phyloP scores from a whole-genome alignment of 2,888 invertebrate genomes.

The Lissonota sp. region DNA sequence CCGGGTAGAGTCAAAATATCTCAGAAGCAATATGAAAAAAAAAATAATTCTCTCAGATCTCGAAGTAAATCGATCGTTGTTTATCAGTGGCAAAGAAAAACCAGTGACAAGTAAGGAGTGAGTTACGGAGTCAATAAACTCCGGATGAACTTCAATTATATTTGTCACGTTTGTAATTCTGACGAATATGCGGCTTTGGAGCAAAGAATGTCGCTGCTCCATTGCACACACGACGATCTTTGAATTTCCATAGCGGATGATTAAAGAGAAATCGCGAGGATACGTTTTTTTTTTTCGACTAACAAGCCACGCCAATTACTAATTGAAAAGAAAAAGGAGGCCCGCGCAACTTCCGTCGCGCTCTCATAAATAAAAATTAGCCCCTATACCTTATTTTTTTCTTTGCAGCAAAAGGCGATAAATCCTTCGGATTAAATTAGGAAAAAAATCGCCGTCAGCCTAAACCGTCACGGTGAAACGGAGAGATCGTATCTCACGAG shows the following conservation, averaged over 20 bases:
- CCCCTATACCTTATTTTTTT: background rate
- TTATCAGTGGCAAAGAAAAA: too few relatives aligned
- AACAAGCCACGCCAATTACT: too few relatives aligned
- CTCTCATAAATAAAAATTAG: too few relatives aligned
- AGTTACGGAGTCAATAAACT: conserved; percentile 51
- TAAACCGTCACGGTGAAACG: conserved; percentile 50
- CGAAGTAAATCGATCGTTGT: background rate
- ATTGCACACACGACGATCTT: conserved; percentile 33
- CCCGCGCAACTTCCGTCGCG: too few relatives aligned
- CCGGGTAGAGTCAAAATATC: too few relatives aligned
- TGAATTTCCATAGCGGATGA: conserved; percentile 34
- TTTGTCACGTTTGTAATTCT: conserved; percentile 35
- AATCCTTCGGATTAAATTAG: conserved; percentile 40
- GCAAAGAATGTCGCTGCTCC: background rate
- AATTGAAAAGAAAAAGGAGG: too few relatives aligned
- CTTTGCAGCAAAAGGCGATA: conserved; percentile 30
- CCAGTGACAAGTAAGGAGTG: background rate
- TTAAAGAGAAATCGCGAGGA: background rate
- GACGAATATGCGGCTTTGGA: background rate
- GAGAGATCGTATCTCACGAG: conserved; percentile 27
- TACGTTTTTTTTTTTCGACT: background rate
- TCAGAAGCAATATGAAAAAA: background rate
- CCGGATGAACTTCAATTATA: conserved; percentile 37
- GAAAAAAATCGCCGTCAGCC: conserved; percentile 28
- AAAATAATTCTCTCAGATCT: background rate